Evolutionary conservation across 2,797 vertebrate species (phyloP), one percentile per base, ranked within the genome.

Genomic region (Phoeniculus purpureus): DNA sequence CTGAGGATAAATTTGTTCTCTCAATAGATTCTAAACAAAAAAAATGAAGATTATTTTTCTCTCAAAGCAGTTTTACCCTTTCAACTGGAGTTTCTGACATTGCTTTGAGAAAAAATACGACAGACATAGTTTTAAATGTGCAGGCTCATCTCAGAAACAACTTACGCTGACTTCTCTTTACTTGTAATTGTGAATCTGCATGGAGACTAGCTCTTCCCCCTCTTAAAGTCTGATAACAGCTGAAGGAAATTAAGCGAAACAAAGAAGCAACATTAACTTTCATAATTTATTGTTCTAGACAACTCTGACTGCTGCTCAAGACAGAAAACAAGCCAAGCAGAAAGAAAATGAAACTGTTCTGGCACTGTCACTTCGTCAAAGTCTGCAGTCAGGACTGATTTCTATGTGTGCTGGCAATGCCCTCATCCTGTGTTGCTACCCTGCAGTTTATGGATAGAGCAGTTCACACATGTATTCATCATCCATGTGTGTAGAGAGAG

Each of bases 321-420:
- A 94, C 89, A 92, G 74, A 66, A 90, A 76, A 29, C 52, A 90
- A 93, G 68, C 47, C 80, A 90, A 74, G 89, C 80, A 92, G 77
- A 95, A 95, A 84, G 74, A 31, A 90, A 93, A 90, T 52, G 19
- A n/a, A 91, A 74, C 50, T 59, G 68, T 32, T 82, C 34, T 43
- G 75, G 58, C 20, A 27, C 6, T 82, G 65, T 51, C 65, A 77
- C 85, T 90, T 59, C 9, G 3, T 65, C 60, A 66, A 71, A 40
- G 15, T 47, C 59, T 73, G 40, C 86, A 92, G 50, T 60, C 10
- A 73, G 55, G 43, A 61, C 3, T 62, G 65, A 82, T 45, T 90
- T 80, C 83, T 55, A 3, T 2, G 43, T 45, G 60, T 60, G 81
- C 23, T 14, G 26, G 68, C 79, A 72, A 34, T 2, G 16, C 12